These are phyloP conservation scores for Drosophila helvetica DNA, from an alignment of 2,888 invertebrate species.

Conservation along the genomic window DNA sequence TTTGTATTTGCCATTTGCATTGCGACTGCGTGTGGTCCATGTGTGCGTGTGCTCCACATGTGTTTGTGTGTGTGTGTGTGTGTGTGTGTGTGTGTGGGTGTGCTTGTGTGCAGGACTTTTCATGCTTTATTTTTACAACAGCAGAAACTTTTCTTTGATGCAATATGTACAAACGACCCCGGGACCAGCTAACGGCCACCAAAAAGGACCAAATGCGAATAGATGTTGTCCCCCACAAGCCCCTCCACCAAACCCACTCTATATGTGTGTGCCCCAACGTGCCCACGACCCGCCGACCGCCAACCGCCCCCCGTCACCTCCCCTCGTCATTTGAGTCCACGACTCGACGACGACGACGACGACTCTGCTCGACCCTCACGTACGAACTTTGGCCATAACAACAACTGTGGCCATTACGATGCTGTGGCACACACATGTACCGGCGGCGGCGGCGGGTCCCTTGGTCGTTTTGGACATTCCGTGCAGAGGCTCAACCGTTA, in stretches of 20 bases:
- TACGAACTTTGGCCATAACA: constrained; percentile 79
- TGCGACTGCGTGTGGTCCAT: constrained; percentile 51
- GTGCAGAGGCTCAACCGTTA: constrained; percentile 37
- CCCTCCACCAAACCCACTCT: neutral
- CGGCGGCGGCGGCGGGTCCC: constrained; percentile 25
- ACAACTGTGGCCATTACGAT: constrained; percentile 79
- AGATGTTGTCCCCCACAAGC: constrained; percentile 53
- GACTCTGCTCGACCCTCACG: constrained; percentile 75
- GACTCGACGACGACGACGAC: constrained; percentile 30
- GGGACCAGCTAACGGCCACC: constrained; percentile 53
- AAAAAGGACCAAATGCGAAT: constrained; percentile 67
- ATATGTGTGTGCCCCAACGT: constrained; percentile 19
- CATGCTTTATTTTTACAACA: constrained; percentile 57
- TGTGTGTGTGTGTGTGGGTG: constrained; percentile 56
- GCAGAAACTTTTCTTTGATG: constrained; percentile 74
- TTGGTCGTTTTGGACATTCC: constrained; percentile 68
- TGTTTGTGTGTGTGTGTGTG: constrained; percentile 51
- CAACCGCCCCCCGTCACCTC: neutral
- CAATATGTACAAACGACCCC: constrained; percentile 76
- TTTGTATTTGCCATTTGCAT: neutral
- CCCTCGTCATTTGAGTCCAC: neutral
- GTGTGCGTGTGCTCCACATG: constrained; percentile 71
- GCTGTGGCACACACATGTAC: constrained; percentile 55
- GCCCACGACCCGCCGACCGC: neutral
- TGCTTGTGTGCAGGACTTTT: constrained; percentile 51